Evolutionary conservation across 2,797 vertebrate genomes (phyloP).

Genomic region (Xyrichtys novacula): DNA sequence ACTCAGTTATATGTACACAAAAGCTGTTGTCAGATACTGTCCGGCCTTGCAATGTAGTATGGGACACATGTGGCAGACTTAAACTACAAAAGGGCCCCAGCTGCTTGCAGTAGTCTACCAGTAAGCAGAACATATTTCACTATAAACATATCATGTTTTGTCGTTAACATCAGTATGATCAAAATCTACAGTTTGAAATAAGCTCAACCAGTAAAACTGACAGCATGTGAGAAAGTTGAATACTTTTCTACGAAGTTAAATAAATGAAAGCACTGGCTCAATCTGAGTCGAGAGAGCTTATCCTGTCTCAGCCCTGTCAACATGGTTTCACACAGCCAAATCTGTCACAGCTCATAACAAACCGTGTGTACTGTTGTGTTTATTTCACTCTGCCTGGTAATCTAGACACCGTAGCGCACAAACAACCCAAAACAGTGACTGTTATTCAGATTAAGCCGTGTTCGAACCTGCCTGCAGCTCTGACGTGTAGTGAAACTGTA

Average conservation of each 20-base stretch:
- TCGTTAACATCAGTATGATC: not conserved
- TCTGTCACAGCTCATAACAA: conserved; percentile 14
- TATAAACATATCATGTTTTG: not conserved
- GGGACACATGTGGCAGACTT: not conserved
- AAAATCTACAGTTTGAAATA: not conserved
- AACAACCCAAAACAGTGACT: conserved; percentile 46
- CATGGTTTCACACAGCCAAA: conserved; percentile 38
- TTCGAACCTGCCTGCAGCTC: conserved; percentile 56
- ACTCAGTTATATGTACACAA: not conserved
- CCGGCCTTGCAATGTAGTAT: not conserved
- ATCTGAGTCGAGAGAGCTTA: not conserved
- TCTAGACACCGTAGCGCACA: conserved; percentile 32
- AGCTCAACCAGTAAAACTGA: not conserved
- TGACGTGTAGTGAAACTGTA: conserved; percentile 52
- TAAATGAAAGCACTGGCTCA: not conserved
- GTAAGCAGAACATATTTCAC: not conserved
- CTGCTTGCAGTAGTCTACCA: not conserved
- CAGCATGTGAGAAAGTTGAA: not conserved
- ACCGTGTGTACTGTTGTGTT: conserved; percentile 36
- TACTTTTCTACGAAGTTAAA: not conserved
- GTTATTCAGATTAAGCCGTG: conserved; percentile 48
- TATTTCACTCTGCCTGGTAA: conserved; percentile 22
- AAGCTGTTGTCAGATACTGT: not conserved
- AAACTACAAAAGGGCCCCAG: not conserved
- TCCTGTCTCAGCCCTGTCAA: conserved; percentile 8